These are phyloP conservation scores for Agrypnus murinus DNA, from an alignment of 2,888 invertebrate species.

Conservation along the genomic window DNA sequence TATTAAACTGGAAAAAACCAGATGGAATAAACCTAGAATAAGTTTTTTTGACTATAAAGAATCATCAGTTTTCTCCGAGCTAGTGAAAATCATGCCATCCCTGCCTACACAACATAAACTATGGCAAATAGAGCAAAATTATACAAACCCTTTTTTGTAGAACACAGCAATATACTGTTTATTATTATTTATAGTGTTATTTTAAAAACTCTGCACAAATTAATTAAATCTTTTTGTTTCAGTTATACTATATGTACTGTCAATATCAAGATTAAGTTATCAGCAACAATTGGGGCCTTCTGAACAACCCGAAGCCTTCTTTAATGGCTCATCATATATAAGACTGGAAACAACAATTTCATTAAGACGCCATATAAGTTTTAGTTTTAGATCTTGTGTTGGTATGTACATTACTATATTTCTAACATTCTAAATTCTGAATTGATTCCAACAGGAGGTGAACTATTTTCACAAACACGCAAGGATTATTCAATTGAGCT, in stretches of 20 bases:
- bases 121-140: too few relatives aligned
- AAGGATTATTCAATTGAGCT: conserved; percentile 70
- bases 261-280: conserved; percentile 28
- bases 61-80: too few relatives aligned
- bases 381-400: conserved; percentile 88
- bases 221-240: too few relatives aligned
- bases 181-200: too few relatives aligned
- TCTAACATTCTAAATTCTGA: not conserved
- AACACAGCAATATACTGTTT: too few relatives aligned
- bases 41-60: too few relatives aligned
- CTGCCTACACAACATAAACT: too few relatives aligned
- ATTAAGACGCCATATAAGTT: conserved; percentile 85
- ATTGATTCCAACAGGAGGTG: conserved; percentile 75
- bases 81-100: too few relatives aligned
- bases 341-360: conserved; percentile 83
- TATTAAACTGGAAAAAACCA: too few relatives aligned
- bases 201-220: too few relatives aligned
- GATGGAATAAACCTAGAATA: too few relatives aligned
- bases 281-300: conserved; percentile 71
- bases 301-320: conserved; percentile 85
- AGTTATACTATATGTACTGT: conserved; percentile 38
- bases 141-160: too few relatives aligned
- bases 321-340: conserved; percentile 87
- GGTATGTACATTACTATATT: conserved; percentile 65
- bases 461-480: conserved; percentile 81